Conservation (phyloP, 2,113 vertebrate species). For the Peromyscus leucopus region DNA sequence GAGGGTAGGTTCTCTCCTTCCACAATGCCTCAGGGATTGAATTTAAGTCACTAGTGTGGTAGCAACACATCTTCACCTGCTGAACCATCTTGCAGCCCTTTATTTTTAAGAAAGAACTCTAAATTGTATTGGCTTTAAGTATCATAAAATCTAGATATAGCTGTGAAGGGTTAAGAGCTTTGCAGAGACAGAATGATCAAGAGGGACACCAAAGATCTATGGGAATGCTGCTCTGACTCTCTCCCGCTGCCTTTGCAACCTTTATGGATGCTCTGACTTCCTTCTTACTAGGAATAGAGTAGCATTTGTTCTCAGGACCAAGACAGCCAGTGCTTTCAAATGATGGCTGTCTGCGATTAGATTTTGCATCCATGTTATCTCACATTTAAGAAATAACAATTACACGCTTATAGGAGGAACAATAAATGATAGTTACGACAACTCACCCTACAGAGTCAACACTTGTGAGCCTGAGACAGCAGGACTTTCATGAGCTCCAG, state of each 20-base stretch:
- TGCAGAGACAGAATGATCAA: neutral
- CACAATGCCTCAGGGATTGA: neutral
- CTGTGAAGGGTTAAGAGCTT: neutral
- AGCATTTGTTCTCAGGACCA: slow-evolving; percentile 39
- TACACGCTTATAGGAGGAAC: slow-evolving; percentile 8
- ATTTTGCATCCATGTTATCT: slow-evolving; percentile 1
- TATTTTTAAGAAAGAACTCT: neutral
- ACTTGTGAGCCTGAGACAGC: neutral
- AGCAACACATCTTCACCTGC: neutral
- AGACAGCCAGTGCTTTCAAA: slow-evolving; percentile 51
- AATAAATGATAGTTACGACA: too few relatives aligned
- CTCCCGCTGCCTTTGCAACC: neutral
- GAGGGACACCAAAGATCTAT: neutral
- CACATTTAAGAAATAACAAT: neutral
- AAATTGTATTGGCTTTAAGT: neutral
- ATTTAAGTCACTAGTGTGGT: neutral
- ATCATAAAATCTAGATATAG: neutral
- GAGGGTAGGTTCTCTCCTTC: neutral
- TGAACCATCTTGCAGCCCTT: neutral
- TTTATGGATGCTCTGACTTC: neutral
- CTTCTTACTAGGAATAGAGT: slow-evolving; percentile 16
- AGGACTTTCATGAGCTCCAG: neutral
- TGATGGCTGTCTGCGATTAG: neutral
- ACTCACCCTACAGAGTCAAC: neutral
- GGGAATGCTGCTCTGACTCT: neutral